Base-by-base conservation (phyloP, 2,888 invertebrate genomes). In the Archips crataeganus region DNA sequence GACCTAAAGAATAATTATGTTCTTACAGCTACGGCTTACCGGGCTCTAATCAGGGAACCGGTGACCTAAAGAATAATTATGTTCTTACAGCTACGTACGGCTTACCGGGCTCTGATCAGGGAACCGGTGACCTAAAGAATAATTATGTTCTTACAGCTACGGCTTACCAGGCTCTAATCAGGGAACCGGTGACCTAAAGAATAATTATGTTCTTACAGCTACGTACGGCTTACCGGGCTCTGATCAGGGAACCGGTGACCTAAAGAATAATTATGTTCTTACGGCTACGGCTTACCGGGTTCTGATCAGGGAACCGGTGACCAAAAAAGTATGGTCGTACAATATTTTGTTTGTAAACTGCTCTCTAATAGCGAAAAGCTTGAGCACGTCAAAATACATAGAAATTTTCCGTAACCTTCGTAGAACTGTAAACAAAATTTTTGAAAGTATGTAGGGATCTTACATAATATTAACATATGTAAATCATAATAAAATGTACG, bases 401-500 rank as follows among this genome's bases (percentile, higher is more conserved):
- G 36, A 23, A 49, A 23, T 13, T 49, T 49, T 42, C 42, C 60
- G 9, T 59, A 23, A 57, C 54, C 60, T 51, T 47, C 6, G 32
- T 71, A 64, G 49, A 49, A 57, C 23, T 36, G 11, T 64, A 54
- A 61, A 61, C 63, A 63, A 57, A 62, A 34, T 36, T 39, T 60
- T 15, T 65, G 47, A 65, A 71, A 51, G 66, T 71, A 54, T 54
- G 23, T 54, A 61, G 49, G 39, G 32, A 73, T 63, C 68, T 63
- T 49, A 59, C 39, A 63, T 63, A 36, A 59, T 62, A 47, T 49
- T 59, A 61, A 47, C 15, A 54, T 51, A 51, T 39, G 57, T 49
- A 45, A 72, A 23, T 67, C 47, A 72, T 85, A 85, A 82, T 80
- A 74, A 79, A 85, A 81, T 62, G 36, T 68, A 59, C 42, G 66